Conservation (phyloP, 2,888 invertebrate genomes). For the Pachliopta kotzebuea region DNA sequence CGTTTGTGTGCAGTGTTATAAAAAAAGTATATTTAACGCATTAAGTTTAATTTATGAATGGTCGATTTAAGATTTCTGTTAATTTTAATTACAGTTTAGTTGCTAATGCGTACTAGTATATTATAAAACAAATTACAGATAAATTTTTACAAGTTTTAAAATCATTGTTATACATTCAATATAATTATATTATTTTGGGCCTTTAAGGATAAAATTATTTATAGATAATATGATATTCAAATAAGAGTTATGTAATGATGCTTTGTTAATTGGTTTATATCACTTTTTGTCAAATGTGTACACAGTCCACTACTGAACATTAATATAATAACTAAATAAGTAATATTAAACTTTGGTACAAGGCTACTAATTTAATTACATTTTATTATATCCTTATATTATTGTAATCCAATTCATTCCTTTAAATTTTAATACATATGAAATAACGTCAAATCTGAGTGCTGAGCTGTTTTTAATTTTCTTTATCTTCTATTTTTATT, state of each 20-base stretch:
- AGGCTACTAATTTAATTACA: too few relatives aligned
- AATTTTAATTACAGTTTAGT: not conserved
- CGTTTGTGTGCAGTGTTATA: constrained; percentile 18
- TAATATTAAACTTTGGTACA: too few relatives aligned
- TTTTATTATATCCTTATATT: not conserved
- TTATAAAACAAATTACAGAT: not conserved
- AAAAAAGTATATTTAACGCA: constrained; percentile 1
- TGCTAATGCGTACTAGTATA: not conserved
- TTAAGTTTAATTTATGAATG: not conserved
- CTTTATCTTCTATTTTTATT: not conserved
- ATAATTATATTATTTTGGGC: not conserved
- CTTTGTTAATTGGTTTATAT: not conserved
- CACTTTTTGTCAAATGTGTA: not conserved
- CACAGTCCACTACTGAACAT: not conserved
- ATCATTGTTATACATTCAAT: not conserved
- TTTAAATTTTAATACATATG: not conserved
- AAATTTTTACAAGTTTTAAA: not conserved
- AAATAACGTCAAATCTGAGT: not conserved
- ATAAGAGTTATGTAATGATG: not conserved
- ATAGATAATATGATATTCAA: not conserved
- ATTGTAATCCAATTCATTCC: not conserved
- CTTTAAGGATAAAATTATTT: too few relatives aligned
- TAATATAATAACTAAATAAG: too few relatives aligned
- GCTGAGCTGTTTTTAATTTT: not conserved
- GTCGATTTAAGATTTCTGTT: not conserved